Evolutionary conservation across 23 tunicate genomes (phyloP), one percentile per base, ranked within the genome.

Genomic region (Halocynthia roretzi): DNA sequence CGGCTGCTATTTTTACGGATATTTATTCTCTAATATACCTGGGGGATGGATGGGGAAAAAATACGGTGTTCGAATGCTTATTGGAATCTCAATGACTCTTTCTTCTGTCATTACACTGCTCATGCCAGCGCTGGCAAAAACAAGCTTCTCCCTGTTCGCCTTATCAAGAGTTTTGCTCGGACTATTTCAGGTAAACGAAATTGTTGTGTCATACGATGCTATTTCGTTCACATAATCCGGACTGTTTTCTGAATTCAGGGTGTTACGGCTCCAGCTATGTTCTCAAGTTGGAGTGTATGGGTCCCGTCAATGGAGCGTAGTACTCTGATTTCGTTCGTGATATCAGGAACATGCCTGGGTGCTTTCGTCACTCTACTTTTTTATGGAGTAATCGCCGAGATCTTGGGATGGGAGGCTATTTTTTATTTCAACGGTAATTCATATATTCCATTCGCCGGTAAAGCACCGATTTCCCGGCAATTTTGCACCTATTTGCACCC

Each of bases 301-400:
- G 83, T 87, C 19, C 94, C 94, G 10, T 87, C 94, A 8, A 48
- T 83, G 21, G 94, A 87, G 53, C 71, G 94, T 78, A 87, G 94
- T 52, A 20, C 79, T 51, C 83, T 87, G 22, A 61, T 87, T 10
- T 61, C 94, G 7, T 53, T 71, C 23, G 81, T 79, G 61, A 71
- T 87, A 15, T 73, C 94, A 12, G 94, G 94, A 19, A 63, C 94
- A 22, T 83, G 94, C 56, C 70, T 87, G 51, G 94, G 94, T 11
- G 83, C 83, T 7, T 78, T 87, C 69, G 83, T 87, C 23, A 83
- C 87, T 52, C 53, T 78, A 20, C 94, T 87, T 7, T 51, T 87
- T 15, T 83, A 87, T 48, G 94, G 87, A 10, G 60, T 78, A 6
- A 83, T 87, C 14, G 87, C 87, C 5, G 87, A 80, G 20, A 57